Evolutionary conservation across 2,797 vertebrate species (phyloP), one percentile per base, ranked within the genome.

Genomic region (Megalops cyprinoides): DNA sequence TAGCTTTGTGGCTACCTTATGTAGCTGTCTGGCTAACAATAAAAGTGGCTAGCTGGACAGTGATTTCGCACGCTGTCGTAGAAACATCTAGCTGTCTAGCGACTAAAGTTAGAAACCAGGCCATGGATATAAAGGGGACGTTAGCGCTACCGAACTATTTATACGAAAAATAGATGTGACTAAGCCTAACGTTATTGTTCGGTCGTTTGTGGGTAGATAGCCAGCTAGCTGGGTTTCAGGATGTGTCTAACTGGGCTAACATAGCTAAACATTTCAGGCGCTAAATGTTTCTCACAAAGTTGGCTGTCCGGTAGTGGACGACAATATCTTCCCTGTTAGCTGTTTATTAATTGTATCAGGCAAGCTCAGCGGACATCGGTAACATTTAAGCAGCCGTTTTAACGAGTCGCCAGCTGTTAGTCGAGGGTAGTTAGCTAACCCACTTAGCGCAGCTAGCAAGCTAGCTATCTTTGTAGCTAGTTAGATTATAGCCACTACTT

Each of bases 111-210:
- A 7, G 73, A n/a, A 37, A 37, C 12, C 67, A 44, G 0, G 39
- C 25, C 3, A n/a, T 71, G 0, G 8, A 71, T 42, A 6, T 44
- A 15, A 71, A 71, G 39, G 67, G 20, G 10, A 71, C 44, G 1
- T 2, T 71, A 12, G n/a, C n/a, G n/a, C n/a, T n/a, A n/a, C n/a
- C n/a, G n/a, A n/a, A n/a, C n/a, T n/a, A n/a, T n/a, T n/a, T n/a
- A n/a, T n/a, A n/a, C n/a, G n/a, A n/a, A n/a, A n/a, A n/a, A n/a
- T n/a, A n/a, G n/a, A n/a, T n/a, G n/a, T n/a, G n/a, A n/a, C n/a
- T n/a, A n/a, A n/a, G 10, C 37, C 39, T 71, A 71, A 71, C 39
- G 67, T 71, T 71, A 71, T 44, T 71, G 67, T 71, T 71, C 39
- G 37, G 18, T 42, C 67, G 67, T 71, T 71, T 20, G 39, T 71